A percentile compares a stretch with the other conserved stretches of the same genome.
phyloP scores from a whole-genome alignment of 2,113 vertebrate genomes.

The Oreochromis spilurus region DNA sequence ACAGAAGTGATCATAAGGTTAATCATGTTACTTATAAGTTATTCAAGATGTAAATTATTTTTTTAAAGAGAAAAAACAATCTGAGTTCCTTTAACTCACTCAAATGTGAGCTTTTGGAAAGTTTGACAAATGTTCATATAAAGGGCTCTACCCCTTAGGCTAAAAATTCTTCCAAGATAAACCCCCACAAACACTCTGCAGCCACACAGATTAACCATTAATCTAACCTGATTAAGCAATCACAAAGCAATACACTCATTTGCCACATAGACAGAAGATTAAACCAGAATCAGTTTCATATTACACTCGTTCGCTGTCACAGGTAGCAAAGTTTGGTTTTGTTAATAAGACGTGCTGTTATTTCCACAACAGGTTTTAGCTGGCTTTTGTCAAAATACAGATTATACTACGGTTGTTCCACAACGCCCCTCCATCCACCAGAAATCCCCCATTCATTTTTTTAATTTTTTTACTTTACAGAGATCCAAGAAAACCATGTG shows the following conservation, averaged over 20 bases:
- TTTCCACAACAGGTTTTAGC: neutral
- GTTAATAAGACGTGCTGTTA: fast-evolving
- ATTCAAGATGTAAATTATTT: neutral
- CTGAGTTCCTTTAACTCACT: neutral
- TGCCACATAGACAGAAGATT: neutral
- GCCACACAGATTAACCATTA: constrained; percentile 6
- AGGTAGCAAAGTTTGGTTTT: neutral
- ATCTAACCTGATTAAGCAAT: neutral
- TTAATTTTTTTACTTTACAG: neutral
- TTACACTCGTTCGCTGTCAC: neutral
- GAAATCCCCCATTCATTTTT: fast-evolving
- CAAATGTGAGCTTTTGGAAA: neutral
- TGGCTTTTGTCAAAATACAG: neutral
- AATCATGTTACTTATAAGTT: neutral
- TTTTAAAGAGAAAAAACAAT: neutral
- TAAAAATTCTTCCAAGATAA: neutral
- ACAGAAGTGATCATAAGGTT: neutral
- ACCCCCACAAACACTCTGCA: neutral
- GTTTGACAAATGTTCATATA: neutral
- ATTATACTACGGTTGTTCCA: neutral
- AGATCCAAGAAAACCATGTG: neutral
- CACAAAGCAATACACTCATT: neutral
- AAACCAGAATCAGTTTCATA: neutral
- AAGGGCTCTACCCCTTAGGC: neutral
- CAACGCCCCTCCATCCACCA: neutral